These are phyloP conservation scores for Ischnura elegans DNA, from an alignment of 2,888 invertebrate genomes.

Conservation along the genomic window DNA sequence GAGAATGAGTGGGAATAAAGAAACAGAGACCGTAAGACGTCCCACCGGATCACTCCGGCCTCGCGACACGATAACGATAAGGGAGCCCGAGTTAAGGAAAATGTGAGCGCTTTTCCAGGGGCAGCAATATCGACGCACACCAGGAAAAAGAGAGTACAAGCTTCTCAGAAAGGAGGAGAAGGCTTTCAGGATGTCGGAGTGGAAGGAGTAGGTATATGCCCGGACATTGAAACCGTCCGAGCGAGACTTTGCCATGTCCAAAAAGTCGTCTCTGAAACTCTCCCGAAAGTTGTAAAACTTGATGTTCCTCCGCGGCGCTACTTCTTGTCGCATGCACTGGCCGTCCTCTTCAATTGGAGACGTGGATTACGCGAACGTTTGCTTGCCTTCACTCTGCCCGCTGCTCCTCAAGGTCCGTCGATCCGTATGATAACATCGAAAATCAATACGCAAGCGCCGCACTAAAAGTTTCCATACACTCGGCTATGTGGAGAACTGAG, in stretches of 20 bases:
- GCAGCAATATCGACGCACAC: not conserved
- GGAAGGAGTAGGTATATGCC: too few relatives aligned
- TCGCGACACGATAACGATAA: conserved; percentile 26
- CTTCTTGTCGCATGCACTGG: too few relatives aligned
- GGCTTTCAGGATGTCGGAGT: not conserved
- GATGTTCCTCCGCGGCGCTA: not conserved
- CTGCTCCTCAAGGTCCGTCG: not conserved
- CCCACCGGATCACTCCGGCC: conserved; percentile 12
- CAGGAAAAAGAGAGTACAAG: not conserved
- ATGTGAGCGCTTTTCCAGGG: not conserved
- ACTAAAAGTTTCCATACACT: not conserved
- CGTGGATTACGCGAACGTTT: not conserved
- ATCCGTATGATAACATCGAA: not conserved
- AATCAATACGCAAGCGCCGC: not conserved
- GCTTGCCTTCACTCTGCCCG: not conserved
- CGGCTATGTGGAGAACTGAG: not conserved
- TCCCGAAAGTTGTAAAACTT: conserved; percentile 22
- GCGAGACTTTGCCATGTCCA: not conserved
- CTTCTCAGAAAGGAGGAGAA: not conserved
- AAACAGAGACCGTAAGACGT: conserved; percentile 1
- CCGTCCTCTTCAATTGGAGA: not conserved
- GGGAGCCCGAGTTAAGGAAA: not conserved
- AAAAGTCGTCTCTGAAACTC: conserved; percentile 5
- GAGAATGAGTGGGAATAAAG: not conserved
- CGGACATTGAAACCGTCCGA: not conserved